Conservation (phyloP, 1,140 invertebrate genomes). For the Leptinotarsa texana region DNA sequence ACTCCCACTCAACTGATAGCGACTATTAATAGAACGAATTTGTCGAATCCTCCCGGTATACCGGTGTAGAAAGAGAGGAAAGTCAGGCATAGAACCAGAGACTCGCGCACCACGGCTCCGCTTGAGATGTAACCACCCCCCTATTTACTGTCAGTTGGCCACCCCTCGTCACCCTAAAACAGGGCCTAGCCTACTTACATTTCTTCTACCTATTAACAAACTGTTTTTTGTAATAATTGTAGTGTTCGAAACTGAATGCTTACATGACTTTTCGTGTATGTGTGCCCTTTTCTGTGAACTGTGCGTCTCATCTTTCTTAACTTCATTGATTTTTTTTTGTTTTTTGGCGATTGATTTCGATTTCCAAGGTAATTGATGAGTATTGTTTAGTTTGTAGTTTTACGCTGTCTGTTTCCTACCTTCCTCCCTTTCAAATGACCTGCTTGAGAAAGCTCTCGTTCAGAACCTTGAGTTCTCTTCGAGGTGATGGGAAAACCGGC, state of each 20-base stretch:
- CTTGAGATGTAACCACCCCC: conserved; percentile 26
- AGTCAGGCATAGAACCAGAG: background rate
- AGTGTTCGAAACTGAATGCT: conserved; percentile 14
- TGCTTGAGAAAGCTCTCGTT: background rate
- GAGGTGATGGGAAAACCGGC: background rate
- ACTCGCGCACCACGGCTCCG: conserved; percentile 27
- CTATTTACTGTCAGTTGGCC: conserved; percentile 28
- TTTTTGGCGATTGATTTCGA: conserved; percentile 29
- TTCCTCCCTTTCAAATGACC: background rate
- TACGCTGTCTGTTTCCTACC: background rate
- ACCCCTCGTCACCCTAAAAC: conserved; percentile 26
- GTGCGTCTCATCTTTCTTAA: conserved; percentile 24
- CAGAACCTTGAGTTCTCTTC: background rate
- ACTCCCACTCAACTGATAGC: no score
- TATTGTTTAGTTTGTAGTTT: conserved; percentile 7
- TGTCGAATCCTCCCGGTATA: conserved; percentile 10
- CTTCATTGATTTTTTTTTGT: conserved; percentile 22
- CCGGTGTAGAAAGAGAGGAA: conserved; percentile 9
- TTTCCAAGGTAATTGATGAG: conserved; percentile 21
- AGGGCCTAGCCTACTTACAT: conserved; percentile 29
- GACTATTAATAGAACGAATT: background rate
- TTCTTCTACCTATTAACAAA: conserved; percentile 30
- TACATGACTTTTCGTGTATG: conserved; percentile 18
- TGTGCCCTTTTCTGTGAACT: conserved; percentile 25
- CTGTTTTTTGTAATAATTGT: conserved; percentile 26